Percentiles rank a stretch among this genome's conserved stretches.
phyloP scores from a whole-genome alignment of 2,888 invertebrate species.

The Drosophila suboccidentalis region DNA sequence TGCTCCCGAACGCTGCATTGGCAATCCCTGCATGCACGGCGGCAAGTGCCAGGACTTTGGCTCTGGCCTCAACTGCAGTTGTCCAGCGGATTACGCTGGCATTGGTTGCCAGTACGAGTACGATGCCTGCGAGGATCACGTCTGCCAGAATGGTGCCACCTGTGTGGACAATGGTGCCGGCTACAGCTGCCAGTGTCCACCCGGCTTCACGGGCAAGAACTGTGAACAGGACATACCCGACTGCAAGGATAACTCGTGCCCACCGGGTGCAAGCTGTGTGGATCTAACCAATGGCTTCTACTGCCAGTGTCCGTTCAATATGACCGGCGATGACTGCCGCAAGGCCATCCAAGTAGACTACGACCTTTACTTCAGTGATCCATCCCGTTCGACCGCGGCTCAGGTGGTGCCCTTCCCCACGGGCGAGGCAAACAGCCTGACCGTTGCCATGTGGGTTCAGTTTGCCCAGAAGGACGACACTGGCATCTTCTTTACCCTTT shows the following conservation, averaged over 20 bases:
- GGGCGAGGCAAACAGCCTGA: slow-evolving; percentile 91
- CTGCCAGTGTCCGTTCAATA: slow-evolving; percentile 98
- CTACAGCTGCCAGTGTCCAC: slow-evolving; percentile 94
- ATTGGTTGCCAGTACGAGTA: slow-evolving; percentile 97
- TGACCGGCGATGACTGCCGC: slow-evolving; percentile 98
- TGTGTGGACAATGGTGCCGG: slow-evolving; percentile 94
- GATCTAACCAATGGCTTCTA: slow-evolving; percentile 96
- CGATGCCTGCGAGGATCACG: slow-evolving; percentile 95
- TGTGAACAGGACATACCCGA: slow-evolving; percentile 96
- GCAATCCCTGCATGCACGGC: slow-evolving; percentile 95
- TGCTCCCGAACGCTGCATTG: slow-evolving; percentile 92
- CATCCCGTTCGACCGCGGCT: slow-evolving; percentile 95
- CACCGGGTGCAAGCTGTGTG: slow-evolving; percentile 96
- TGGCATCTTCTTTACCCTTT: slow-evolving; percentile 97
- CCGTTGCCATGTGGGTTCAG: slow-evolving; percentile 98
- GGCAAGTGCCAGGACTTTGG: slow-evolving; percentile 98
- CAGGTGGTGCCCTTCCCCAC: slow-evolving; percentile 96
- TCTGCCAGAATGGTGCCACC: slow-evolving; percentile 97
- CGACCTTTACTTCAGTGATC: slow-evolving; percentile 97
- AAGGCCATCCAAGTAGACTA: slow-evolving; percentile 99
- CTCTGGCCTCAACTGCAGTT: slow-evolving; percentile 97
- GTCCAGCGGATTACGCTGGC: slow-evolving; percentile 93
- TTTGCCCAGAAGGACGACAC: slow-evolving; percentile 96
- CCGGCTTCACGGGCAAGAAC: slow-evolving; percentile 92
- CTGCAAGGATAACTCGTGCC: slow-evolving; percentile 97